phyloP scores from a whole-genome alignment of 1,140 invertebrate genomes.

The Drosophila fuyamai region DNA sequence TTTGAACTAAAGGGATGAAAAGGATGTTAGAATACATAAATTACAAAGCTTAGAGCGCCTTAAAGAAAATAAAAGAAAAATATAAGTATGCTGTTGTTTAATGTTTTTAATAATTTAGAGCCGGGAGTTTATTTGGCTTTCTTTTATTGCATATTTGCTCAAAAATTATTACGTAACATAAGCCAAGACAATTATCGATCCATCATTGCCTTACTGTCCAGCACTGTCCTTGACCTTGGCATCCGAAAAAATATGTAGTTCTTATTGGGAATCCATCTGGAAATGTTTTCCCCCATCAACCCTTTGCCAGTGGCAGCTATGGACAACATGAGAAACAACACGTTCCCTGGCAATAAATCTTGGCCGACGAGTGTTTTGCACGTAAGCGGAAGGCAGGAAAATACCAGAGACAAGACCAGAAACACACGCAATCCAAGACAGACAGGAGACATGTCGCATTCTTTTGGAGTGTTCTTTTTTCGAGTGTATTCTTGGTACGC shows the following conservation, averaged over 20 bases:
- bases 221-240: conserved; percentile 60
- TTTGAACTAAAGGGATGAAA: too few relatives aligned
- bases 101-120: too few relatives aligned
- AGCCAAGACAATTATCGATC: not conserved
- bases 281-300: conserved; percentile 31
- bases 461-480: conserved; percentile 2
- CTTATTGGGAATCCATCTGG: conserved; percentile 22
- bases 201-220: conserved; percentile 18
- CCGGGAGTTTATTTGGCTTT: not conserved
- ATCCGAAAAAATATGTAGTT: conserved; percentile 2
- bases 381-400: conserved; percentile 50
- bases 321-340: conserved; percentile 62
- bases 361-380: conserved; percentile 59
- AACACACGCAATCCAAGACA: conserved; percentile 21
- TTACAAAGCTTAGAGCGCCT: too few relatives aligned
- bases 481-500: conserved; percentile 25
- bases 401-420: conserved; percentile 13
- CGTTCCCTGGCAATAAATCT: conserved; percentile 68
- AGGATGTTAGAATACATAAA: too few relatives aligned
- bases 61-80: too few relatives aligned
- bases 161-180: not conserved
- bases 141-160: not conserved
- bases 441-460: conserved; percentile 46
- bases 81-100: too few relatives aligned
- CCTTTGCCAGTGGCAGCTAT: conserved; percentile 14